Evolutionary conservation across 2,888 invertebrate genomes (phyloP).

Genomic region (Orthosia incerta): DNA sequence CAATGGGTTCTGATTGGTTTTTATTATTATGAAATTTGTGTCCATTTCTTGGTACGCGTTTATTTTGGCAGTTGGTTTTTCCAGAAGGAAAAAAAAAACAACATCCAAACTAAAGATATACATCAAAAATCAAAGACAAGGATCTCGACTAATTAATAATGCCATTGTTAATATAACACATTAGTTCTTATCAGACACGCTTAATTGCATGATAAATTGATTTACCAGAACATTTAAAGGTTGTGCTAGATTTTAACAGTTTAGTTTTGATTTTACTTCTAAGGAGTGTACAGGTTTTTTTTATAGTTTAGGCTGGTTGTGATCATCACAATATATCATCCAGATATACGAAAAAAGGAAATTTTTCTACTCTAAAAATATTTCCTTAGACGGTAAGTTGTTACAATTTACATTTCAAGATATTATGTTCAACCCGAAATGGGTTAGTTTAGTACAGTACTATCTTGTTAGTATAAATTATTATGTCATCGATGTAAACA

Average conservation of each 20-base stretch:
- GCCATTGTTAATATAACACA: slow-evolving; percentile 17
- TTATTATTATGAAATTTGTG: not conserved
- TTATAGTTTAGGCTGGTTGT: not conserved
- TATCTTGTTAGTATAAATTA: no score
- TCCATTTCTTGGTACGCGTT: not conserved
- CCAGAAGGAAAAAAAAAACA: not conserved
- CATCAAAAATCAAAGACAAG: slow-evolving; percentile 16
- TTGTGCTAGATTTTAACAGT: not conserved
- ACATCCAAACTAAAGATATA: slow-evolving; percentile 1
- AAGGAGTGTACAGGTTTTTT: not conserved
- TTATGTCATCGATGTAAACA: not conserved
- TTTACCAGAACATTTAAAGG: slow-evolving; percentile 8
- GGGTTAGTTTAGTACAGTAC: not conserved
- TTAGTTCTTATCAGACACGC: slow-evolving; percentile 30
- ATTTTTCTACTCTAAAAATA: not conserved
- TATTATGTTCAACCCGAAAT: no score
- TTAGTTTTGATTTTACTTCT: slow-evolving; percentile 11
- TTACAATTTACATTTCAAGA: not conserved
- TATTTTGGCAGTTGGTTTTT: not conserved
- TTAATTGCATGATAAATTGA: slow-evolving; percentile 28
- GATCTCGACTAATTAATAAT: slow-evolving; percentile 21
- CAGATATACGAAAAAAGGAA: not conserved
- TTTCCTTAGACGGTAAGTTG: not conserved
- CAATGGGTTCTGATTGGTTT: not conserved
- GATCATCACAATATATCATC: not conserved